Evolutionary conservation across 64 coral and sea anemone genomes (phyloP).

Genomic region (Cladopsammia gracilis): DNA sequence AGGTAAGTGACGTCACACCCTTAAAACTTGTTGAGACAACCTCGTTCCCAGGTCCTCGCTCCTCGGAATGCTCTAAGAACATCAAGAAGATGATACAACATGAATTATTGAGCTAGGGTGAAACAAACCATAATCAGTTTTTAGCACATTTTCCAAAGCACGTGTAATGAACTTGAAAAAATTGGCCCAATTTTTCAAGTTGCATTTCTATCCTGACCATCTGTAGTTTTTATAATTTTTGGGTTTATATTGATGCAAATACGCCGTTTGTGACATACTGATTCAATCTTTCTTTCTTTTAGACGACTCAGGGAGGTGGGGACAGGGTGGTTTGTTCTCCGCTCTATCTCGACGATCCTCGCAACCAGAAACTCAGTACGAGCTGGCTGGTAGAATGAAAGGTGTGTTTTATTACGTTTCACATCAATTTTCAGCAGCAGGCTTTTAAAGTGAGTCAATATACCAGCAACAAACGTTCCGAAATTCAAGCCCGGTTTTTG

Average conservation of each 20-base stretch:
- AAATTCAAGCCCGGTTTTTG: background rate
- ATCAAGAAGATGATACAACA: too few relatives aligned
- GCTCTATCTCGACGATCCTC: constrained; percentile 73
- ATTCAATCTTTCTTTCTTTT: background rate
- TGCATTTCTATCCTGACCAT: too few relatives aligned
- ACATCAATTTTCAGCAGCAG: background rate
- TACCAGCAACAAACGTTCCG: background rate
- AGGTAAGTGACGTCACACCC: constrained; percentile 30
- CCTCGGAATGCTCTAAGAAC: too few relatives aligned
- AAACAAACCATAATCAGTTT: too few relatives aligned
- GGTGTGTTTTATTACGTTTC: constrained; percentile 33
- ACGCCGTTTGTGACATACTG: background rate
- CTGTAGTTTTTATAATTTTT: too few relatives aligned
- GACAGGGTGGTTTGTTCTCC: constrained; percentile 86
- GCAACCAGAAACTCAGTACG: constrained; percentile 72
- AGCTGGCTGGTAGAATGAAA: constrained; percentile 87
- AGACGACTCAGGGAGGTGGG: constrained; percentile 94
- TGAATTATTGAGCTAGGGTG: too few relatives aligned
- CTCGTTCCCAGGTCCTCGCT: background rate
- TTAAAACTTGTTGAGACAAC: background rate
- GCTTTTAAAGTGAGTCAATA: background rate
- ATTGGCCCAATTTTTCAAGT: too few relatives aligned
- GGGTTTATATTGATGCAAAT: background rate
- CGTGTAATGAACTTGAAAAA: too few relatives aligned
- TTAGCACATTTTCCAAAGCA: too few relatives aligned